A percentile compares a stretch with the other conserved stretches of the same genome.
Conservation (phyloP, 2,888 invertebrate genomes). For the Lasioglossum malachurum region DNA sequence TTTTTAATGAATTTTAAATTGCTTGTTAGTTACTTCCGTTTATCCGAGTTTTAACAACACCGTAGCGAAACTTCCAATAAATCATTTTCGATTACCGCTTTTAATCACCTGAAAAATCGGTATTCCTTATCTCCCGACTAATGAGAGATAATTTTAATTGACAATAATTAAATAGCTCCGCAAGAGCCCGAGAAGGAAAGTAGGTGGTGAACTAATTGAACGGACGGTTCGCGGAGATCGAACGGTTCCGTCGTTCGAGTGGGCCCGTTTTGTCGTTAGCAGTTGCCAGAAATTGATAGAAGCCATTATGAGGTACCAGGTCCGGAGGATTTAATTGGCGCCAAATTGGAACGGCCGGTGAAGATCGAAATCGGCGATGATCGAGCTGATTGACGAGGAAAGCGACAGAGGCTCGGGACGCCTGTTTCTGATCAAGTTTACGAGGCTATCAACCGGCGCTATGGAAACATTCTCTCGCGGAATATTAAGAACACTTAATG, state of each 20-base stretch:
- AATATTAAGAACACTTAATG: constrained; percentile 77
- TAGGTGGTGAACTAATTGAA: constrained; percentile 8
- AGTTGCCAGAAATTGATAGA: constrained; percentile 65
- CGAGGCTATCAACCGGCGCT: constrained; percentile 78
- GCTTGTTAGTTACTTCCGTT: neutral
- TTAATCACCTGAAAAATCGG: neutral
- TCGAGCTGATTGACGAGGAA: constrained; percentile 19
- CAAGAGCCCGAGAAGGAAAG: neutral
- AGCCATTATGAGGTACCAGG: constrained; percentile 42
- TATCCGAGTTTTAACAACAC: neutral
- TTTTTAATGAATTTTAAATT: neutral
- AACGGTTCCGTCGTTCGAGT: neutral
- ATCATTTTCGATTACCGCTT: neutral
- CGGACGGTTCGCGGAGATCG: constrained; percentile 14
- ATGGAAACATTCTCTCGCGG: constrained; percentile 77
- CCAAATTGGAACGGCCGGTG: constrained; percentile 72
- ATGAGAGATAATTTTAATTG: neutral
- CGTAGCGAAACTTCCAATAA: neutral
- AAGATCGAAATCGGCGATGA: constrained; percentile 69
- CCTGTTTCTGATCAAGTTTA: constrained; percentile 71
- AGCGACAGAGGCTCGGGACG: constrained; percentile 16
- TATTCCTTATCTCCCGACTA: neutral
- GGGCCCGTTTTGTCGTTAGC: constrained; percentile 65
- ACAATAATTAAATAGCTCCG: neutral
- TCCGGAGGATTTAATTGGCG: constrained; percentile 75